A percentile compares a stretch with the other conserved stretches of the same genome.
Conservation (phyloP, 2,888 invertebrate species). For the Lissonota sp. region DNA sequence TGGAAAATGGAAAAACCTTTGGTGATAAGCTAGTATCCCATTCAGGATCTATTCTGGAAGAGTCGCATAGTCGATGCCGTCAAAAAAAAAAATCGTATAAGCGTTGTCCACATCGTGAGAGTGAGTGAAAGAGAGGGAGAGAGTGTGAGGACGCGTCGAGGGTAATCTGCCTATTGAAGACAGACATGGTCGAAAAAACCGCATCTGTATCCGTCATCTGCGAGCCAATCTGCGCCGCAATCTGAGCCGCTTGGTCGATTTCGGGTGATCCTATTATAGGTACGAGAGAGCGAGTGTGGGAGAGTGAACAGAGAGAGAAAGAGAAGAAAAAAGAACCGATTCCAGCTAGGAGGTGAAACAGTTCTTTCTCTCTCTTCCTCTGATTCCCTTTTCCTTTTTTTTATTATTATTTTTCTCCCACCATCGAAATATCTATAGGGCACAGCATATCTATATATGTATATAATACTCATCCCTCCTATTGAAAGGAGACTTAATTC, state of each 20-base stretch:
- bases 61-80: slow-evolving; percentile 8
- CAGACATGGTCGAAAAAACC: slow-evolving; percentile 62
- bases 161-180: slow-evolving; percentile 79
- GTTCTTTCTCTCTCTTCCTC: slow-evolving; percentile 1
- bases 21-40: not conserved
- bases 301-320: slow-evolving; percentile 50
- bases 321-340: slow-evolving; percentile 8
- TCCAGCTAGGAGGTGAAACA: slow-evolving; percentile 23
- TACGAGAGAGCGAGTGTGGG: slow-evolving; percentile 73
- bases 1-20: slow-evolving; percentile 15
- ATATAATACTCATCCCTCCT: slow-evolving; percentile 30
- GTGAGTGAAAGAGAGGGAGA: not conserved
- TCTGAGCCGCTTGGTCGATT: slow-evolving; percentile 78
- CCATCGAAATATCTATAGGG: slow-evolving; percentile 18
- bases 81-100: slow-evolving; percentile 18
- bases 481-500: slow-evolving; percentile 55
- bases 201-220: slow-evolving; percentile 79
- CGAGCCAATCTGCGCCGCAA: slow-evolving; percentile 78
- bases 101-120: not conserved
- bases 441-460: slow-evolving; percentile 4
- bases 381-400: slow-evolving; percentile 8
- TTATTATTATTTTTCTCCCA: slow-evolving; percentile 22
- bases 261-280: slow-evolving; percentile 81
- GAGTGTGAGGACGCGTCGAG: slow-evolving; percentile 65
- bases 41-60: not conserved